Percentiles rank a stretch among this genome's conserved stretches.
Conservation (phyloP, 1,140 invertebrate genomes). For the Gyrodactylus bullatarudis region DNA sequence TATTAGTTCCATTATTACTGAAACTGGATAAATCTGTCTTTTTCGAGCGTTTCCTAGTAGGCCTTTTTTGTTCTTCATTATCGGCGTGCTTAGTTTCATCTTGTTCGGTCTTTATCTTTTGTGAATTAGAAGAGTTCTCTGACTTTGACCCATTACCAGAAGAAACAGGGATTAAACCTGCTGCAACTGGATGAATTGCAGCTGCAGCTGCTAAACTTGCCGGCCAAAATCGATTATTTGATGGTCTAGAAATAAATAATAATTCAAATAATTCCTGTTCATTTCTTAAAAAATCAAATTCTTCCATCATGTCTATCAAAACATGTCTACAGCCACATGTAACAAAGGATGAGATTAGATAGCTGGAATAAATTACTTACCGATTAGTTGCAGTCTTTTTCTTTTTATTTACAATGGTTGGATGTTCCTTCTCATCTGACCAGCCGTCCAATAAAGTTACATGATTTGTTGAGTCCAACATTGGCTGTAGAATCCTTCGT, state of each 20-base stretch:
- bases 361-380: background rate
- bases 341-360: too few species aligned
- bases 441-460: background rate
- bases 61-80: background rate
- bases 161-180: background rate
- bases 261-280: background rate
- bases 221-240: slow-evolving; percentile 7
- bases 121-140: too few species aligned
- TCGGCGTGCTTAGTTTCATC: background rate
- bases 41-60: background rate
- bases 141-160: background rate
- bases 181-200: background rate
- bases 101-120: background rate
- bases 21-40: background rate
- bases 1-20: too few species aligned
- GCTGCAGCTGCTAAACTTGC: slow-evolving; percentile 5
- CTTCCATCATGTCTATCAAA: too few species aligned
- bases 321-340: too few species aligned
- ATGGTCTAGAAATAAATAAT: background rate
- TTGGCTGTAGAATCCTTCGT: slow-evolving; percentile 53
- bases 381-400: slow-evolving; percentile 5
- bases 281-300: background rate
- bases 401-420: slow-evolving; percentile 3
- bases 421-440: background rate
- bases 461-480: slow-evolving; percentile 25